phyloP scores from a whole-genome alignment of 2,113 vertebrate genomes.

The Zosterops japonicus region DNA sequence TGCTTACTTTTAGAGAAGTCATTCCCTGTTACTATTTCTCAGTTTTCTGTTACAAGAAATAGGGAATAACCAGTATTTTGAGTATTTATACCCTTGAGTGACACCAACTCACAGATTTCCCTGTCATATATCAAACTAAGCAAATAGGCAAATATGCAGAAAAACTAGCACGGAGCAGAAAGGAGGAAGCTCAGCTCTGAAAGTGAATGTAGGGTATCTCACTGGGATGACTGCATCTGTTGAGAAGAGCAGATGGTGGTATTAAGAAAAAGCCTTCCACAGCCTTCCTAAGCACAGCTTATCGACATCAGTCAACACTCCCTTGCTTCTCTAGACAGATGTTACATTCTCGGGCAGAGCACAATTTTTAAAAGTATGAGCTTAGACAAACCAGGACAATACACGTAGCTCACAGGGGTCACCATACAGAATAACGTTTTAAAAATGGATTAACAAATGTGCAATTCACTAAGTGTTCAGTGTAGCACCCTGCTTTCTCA shows the following conservation, averaged over 20 bases:
- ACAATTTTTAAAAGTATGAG: background rate
- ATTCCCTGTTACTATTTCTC: background rate
- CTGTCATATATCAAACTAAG: background rate
- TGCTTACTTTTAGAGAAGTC: background rate
- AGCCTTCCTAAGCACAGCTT: slow-evolving; percentile 44
- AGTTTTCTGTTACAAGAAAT: background rate
- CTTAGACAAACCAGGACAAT: background rate
- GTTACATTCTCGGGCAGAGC: background rate
- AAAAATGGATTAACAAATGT: background rate
- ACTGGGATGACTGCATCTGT: background rate
- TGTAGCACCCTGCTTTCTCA: background rate
- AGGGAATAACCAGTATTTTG: background rate
- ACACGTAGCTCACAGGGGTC: background rate
- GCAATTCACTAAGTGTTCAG: background rate
- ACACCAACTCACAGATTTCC: background rate
- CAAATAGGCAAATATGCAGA: rapidly evolving
- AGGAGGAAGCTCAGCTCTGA: background rate
- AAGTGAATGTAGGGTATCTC: background rate
- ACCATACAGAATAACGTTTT: background rate
- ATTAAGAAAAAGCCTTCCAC: slow-evolving; percentile 23
- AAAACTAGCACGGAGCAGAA: background rate
- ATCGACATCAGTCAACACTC: background rate
- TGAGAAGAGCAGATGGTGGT: slow-evolving; percentile 30
- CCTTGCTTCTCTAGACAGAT: slow-evolving; percentile 12
- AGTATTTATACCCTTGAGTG: background rate